Evolutionary conservation across 2,888 invertebrate species (phyloP).

Genomic region (Zygothrica quintamaculata): DNA sequence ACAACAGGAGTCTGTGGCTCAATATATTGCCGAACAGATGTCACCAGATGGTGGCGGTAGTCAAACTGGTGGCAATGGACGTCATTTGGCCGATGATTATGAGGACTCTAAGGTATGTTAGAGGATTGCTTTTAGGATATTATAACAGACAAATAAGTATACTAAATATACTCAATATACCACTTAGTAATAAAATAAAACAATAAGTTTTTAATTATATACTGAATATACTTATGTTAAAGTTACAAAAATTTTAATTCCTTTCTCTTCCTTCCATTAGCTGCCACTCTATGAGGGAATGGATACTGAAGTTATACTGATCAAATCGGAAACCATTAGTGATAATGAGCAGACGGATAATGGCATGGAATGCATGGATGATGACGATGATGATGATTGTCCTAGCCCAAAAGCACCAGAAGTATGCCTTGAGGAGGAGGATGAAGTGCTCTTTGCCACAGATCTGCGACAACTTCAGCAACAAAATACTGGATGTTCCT

Average conservation of each 20-base stretch:
- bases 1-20: constrained; percentile 82
- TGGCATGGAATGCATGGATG: constrained; percentile 74
- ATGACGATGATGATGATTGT: constrained; percentile 83
- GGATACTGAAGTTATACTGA: constrained; percentile 83
- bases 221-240: too few species aligned
- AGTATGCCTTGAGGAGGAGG: constrained; percentile 84
- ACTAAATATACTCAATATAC: too few species aligned
- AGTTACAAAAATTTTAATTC: too few species aligned
- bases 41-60: constrained; percentile 76
- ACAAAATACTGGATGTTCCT: constrained; percentile 22
- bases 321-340: constrained; percentile 84
- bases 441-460: constrained; percentile 81
- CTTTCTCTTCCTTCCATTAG: constrained; percentile 19
- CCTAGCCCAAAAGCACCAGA: constrained; percentile 83
- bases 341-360: constrained; percentile 84
- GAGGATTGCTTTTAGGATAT: too few species aligned
- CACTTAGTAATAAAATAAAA: too few species aligned
- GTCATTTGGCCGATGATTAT: constrained; percentile 77
- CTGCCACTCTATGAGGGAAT: constrained; percentile 75
- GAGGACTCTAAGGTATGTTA: constrained; percentile 83
- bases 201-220: too few species aligned
- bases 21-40: constrained; percentile 81
- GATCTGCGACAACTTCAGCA: constrained; percentile 75
- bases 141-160: too few species aligned
- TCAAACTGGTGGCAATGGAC: constrained; percentile 50